Base-by-base conservation (phyloP, 1,140 invertebrate species). In the Drosophila tsacasi region DNA sequence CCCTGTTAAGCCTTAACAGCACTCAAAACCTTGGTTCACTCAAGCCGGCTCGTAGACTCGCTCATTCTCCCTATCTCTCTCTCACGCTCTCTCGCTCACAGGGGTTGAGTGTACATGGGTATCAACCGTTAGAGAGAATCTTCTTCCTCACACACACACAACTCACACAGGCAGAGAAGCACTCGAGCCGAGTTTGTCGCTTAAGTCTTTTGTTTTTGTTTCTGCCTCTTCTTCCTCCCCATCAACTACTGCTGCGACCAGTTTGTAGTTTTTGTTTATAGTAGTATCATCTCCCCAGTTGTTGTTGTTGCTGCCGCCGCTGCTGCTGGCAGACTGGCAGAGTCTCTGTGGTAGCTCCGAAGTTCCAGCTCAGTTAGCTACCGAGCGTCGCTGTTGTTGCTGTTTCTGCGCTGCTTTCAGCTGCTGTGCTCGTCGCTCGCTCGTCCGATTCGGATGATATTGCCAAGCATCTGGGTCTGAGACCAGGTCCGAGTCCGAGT, bases 201-300 rank as follows among this genome's bases (percentile, higher is more conserved):
- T 61, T 79, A 68, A 67, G 78, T 79, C 69, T 68, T 84, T 79
- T 64, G 81, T 65, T 81, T 81, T 90, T 81, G 68, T 82, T 83
- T 69, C 60, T 52, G 62, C 78, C 83, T 64, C 44, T 72, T 42
- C 27, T 49, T 39, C 35, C 37, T 44, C n/a, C 13, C 5, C 54
- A 23, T 39, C 35, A 32, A 35, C 46, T 47, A 47, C 50, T 35
- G 46, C 42, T 75, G 54, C 81, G 83, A 89, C 84, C 84, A 83
- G 84, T 87, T 87, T 87, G 77, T 78, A 83, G 83, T 87, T 90
- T 89, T 84, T 89, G 81, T 90, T 90, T 90, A 81, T 81, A 81
- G 81, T 68, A 73, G 81, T 89, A 75, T 83, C 81, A 64, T 79
- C 76, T 77, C 67, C 68, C 9, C 50, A 37, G 30, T 63, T 60